Conservation (phyloP, 2,797 vertebrate genomes). For the Peromyscus eremicus region DNA sequence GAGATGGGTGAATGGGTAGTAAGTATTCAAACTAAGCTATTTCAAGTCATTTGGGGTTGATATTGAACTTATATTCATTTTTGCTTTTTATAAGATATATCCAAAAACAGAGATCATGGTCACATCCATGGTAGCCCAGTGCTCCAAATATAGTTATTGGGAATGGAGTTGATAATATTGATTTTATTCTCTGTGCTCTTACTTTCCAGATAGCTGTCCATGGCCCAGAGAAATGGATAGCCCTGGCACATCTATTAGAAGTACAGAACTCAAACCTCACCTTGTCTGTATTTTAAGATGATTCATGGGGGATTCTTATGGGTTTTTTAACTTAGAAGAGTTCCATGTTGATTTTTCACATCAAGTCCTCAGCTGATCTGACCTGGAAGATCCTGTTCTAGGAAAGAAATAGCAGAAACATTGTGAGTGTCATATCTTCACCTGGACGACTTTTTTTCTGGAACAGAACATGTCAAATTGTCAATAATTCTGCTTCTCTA, state of each 20-base stretch:
- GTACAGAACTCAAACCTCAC: not conserved
- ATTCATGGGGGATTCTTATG: not conserved
- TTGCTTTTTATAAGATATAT: slow-evolving; percentile 52
- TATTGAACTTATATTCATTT: not conserved
- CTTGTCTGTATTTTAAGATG: not conserved
- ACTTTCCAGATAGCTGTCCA: not conserved
- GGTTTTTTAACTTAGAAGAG: not conserved
- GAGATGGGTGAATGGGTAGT: not conserved
- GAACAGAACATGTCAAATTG: not conserved
- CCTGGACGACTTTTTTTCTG: not conserved
- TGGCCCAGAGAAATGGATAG: not conserved
- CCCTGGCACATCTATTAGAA: not conserved
- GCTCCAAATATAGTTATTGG: not conserved
- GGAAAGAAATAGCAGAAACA: not conserved
- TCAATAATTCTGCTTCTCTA: not conserved
- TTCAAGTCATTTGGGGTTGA: slow-evolving; percentile 31
- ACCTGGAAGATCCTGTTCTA: not conserved
- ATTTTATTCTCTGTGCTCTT: not conserved
- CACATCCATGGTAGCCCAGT: not conserved
- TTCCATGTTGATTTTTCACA: not conserved
- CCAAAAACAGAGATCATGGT: not conserved
- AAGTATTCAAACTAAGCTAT: not conserved
- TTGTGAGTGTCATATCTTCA: not conserved
- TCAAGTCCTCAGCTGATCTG: not conserved
- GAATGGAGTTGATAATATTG: slow-evolving; percentile 22